These are phyloP conservation scores for Odontocerum albicorne DNA, from an alignment of 2,888 invertebrate genomes.

Conservation along the genomic window DNA sequence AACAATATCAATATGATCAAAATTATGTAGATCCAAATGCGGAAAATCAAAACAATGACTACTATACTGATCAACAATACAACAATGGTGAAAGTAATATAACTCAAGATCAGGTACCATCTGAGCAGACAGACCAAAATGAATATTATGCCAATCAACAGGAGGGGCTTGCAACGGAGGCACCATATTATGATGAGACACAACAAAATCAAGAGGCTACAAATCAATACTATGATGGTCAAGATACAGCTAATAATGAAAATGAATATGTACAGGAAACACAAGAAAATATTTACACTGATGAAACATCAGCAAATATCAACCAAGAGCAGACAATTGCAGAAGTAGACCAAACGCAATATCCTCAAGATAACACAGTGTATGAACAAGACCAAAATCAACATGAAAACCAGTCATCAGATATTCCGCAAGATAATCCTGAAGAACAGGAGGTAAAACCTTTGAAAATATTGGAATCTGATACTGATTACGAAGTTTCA, in stretches of 20 bases:
- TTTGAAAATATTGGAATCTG: conserved; percentile 32
- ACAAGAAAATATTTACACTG: background rate
- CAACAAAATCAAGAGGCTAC: conserved; percentile 2
- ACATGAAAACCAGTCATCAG: conserved; percentile 1
- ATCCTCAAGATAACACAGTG: background rate
- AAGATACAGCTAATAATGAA: conserved; percentile 1
- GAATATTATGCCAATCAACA: background rate
- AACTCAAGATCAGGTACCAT: background rate
- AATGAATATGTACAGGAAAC: conserved; percentile 16
- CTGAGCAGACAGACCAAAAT: background rate
- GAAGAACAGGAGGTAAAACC: conserved; percentile 22
- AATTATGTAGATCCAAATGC: conserved; percentile 10
- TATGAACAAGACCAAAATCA: conserved; percentile 16
- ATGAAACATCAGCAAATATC: conserved; percentile 9
- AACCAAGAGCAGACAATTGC: conserved; percentile 9
- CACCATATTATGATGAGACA: background rate
- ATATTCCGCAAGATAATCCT: background rate
- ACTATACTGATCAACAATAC: background rate
- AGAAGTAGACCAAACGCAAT: conserved; percentile 1
- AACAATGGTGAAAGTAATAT: background rate
- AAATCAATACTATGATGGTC: no score
- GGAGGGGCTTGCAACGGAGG: no score
- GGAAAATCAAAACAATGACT: conserved; percentile 1
- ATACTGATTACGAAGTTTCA: conserved; percentile 28
- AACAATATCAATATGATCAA: conserved; percentile 14